phyloP scores from a whole-genome alignment of 2,113 vertebrate species.

The Cygnus atratus region DNA sequence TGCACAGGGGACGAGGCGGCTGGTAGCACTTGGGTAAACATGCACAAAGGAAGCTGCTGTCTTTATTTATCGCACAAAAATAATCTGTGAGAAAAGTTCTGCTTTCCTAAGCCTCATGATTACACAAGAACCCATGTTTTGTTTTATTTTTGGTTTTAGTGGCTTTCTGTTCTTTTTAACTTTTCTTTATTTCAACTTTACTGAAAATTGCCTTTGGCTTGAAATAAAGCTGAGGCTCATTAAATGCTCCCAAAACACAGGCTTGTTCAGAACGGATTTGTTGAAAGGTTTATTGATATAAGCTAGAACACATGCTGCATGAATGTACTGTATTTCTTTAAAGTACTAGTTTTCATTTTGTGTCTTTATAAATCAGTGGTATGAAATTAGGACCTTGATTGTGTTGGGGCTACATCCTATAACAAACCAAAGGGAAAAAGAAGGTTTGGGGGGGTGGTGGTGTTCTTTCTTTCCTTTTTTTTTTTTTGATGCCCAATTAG shows the following conservation, averaged over 20 bases:
- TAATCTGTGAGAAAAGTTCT: slow-evolving; percentile 46
- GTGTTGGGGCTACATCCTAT: slow-evolving; percentile 21
- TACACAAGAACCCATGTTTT: slow-evolving; percentile 23
- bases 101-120: slow-evolving; percentile 30
- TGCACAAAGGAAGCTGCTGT: not conserved
- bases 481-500: slow-evolving; percentile 70
- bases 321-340: slow-evolving; percentile 24
- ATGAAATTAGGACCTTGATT: slow-evolving; percentile 7
- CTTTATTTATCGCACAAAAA: slow-evolving; percentile 49
- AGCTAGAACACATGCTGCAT: slow-evolving; percentile 53
- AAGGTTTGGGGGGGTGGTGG: not conserved
- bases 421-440: slow-evolving; percentile 40
- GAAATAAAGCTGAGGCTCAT: slow-evolving; percentile 59
- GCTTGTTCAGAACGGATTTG: slow-evolving; percentile 55
- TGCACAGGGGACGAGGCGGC: not conserved
- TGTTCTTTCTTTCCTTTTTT: not conserved
- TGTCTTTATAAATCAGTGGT: slow-evolving; percentile 52
- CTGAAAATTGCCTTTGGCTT: slow-evolving; percentile 56
- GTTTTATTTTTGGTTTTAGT: slow-evolving; percentile 60
- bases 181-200: slow-evolving; percentile 50
- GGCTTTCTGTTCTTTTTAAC: slow-evolving; percentile 52
- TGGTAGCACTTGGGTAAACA: not conserved
- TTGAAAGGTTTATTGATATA: slow-evolving; percentile 70
- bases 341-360: slow-evolving; percentile 46
- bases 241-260: slow-evolving; percentile 59